phyloP scores from a whole-genome alignment of 2,888 invertebrate genomes.

The Hedychridium roseum region DNA sequence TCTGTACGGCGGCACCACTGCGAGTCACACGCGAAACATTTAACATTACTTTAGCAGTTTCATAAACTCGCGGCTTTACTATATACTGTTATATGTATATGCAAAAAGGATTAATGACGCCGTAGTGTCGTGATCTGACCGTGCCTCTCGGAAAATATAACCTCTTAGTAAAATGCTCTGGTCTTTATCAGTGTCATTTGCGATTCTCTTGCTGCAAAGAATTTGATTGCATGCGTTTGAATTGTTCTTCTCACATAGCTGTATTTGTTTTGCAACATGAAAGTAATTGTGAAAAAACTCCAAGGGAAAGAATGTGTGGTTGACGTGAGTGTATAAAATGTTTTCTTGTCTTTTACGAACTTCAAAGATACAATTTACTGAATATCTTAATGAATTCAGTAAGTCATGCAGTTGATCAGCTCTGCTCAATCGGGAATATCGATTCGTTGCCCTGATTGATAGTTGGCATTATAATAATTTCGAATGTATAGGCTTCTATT shows the following conservation, averaged over 20 bases:
- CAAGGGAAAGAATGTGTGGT: conserved; percentile 76
- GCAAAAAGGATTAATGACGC: conserved; percentile 33
- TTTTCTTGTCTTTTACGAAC: too few species aligned
- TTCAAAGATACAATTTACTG: too few species aligned
- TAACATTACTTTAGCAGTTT: too few species aligned
- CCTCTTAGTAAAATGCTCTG: conserved; percentile 42
- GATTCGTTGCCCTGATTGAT: background rate
- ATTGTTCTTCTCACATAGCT: conserved; percentile 3
- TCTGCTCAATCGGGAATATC: too few species aligned
- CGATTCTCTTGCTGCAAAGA: conserved; percentile 17
- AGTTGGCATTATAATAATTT: background rate
- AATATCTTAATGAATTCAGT: too few species aligned
- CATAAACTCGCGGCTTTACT: too few species aligned
- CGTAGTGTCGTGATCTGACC: conserved; percentile 14
- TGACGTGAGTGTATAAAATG: conserved; percentile 67
- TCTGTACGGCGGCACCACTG: too few species aligned
- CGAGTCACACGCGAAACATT: too few species aligned
- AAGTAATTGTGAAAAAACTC: conserved; percentile 76
- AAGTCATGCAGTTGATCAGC: too few species aligned
- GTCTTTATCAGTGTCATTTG: conserved; percentile 16
- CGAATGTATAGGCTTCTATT: too few species aligned
- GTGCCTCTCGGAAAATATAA: conserved; percentile 39
- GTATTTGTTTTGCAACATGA: conserved; percentile 66
- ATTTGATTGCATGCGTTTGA: conserved; percentile 27
- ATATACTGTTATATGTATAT: too few species aligned